These are phyloP conservation scores for Caenorhabditis sulstoni DNA, from an alignment of 2,888 invertebrate genomes.

Conservation along the genomic window DNA sequence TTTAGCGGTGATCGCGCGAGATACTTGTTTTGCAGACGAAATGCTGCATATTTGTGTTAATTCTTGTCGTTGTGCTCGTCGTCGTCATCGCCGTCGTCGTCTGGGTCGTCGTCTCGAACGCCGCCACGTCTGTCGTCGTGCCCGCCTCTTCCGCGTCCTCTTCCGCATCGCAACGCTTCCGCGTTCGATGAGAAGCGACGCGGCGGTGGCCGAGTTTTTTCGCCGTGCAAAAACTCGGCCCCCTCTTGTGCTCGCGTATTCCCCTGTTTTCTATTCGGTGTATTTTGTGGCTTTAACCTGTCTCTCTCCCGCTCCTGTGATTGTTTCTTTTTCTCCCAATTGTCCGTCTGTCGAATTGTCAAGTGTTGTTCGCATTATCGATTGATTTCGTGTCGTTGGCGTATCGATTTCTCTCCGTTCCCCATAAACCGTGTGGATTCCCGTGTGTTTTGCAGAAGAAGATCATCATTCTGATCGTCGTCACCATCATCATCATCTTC, in stretches of 20 bases:
- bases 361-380: no score
- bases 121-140: conserved; percentile 41
- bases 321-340: neutral
- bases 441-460: conserved; percentile 87
- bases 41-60: conserved; percentile 73
- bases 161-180: conserved; percentile 41
- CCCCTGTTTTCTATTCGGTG: neutral
- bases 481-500: conserved; percentile 88
- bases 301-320: neutral
- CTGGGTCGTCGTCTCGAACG: conserved; percentile 75
- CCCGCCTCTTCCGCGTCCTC: conserved; percentile 9
- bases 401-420: no score
- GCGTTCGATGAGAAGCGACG: conserved; percentile 27
- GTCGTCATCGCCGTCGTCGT: conserved; percentile 81
- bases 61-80: conserved; percentile 76
- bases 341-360: neutral
- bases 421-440: conserved; percentile 6
- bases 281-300: neutral
- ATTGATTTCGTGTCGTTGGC: no score
- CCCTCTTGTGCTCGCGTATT: no score
- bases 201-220: neutral
- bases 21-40: conserved; percentile 79
- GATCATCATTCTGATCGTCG: conserved; percentile 93
- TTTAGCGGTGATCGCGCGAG: no score
- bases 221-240: neutral